Conservation (phyloP, 1,140 invertebrate species). For the Apolygus lucorum region DNA sequence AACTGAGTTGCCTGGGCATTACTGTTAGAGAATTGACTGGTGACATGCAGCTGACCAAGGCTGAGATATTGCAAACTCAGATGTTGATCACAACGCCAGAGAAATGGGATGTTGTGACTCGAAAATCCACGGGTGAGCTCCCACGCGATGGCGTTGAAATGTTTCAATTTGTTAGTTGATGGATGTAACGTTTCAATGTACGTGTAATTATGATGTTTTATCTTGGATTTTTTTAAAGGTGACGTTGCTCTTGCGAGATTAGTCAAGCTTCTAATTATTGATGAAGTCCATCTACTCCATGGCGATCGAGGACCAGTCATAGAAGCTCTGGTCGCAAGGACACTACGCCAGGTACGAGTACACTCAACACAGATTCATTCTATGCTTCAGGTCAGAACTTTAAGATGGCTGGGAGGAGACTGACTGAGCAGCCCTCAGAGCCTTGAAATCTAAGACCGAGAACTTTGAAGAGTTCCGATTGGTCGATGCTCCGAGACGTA, state of each 20-base stretch:
- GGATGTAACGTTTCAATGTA: slow-evolving; percentile 12
- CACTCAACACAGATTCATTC: too few relatives aligned
- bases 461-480: too few relatives aligned
- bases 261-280: slow-evolving; percentile 92
- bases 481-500: too few relatives aligned
- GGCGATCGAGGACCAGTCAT: slow-evolving; percentile 96
- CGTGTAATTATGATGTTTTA: not conserved
- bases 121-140: slow-evolving; percentile 64
- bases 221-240: slow-evolving; percentile 44
- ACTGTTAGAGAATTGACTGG: slow-evolving; percentile 89
- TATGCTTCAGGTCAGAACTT: too few relatives aligned
- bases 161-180: too few relatives aligned
- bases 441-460: too few relatives aligned
- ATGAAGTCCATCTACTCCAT: slow-evolving; percentile 96
- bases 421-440: slow-evolving; percentile 3
- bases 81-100: slow-evolving; percentile 98
- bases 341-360: slow-evolving; percentile 67
- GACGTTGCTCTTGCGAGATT: slow-evolving; percentile 85
- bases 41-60: slow-evolving; percentile 94
- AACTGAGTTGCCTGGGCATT: slow-evolving; percentile 65
- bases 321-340: slow-evolving; percentile 92
- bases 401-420: not conserved
- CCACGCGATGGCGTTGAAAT: not conserved
- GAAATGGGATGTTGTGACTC: slow-evolving; percentile 98
- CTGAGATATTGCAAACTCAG: slow-evolving; percentile 91